These are phyloP conservation scores for Gibbula magus DNA, from an alignment of 2,888 invertebrate genomes.

Conservation along the genomic window DNA sequence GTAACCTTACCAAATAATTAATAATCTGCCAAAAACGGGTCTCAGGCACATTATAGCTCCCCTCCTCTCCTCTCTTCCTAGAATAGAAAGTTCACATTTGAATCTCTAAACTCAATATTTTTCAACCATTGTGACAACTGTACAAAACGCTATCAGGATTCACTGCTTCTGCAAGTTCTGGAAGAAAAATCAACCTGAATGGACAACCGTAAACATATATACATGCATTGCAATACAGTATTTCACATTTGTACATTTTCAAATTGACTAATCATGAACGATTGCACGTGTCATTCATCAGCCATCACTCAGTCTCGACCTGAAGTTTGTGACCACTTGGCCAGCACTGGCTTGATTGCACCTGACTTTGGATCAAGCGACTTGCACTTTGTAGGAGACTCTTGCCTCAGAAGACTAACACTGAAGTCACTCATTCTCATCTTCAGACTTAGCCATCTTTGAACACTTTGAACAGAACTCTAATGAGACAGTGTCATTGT, in stretches of 20 bases:
- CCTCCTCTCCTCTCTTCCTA: not conserved
- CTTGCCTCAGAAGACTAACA: too few relatives aligned
- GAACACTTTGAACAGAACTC: constrained; percentile 70
- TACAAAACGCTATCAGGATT: not conserved
- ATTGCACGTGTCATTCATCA: not conserved
- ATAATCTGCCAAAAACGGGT: constrained; percentile 3
- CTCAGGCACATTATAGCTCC: not conserved
- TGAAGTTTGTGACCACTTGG: not conserved
- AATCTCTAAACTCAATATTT: not conserved
- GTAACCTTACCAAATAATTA: constrained; percentile 40
- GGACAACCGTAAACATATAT: not conserved
- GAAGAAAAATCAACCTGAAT: not conserved
- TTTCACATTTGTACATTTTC: not conserved
- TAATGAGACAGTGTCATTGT: constrained; percentile 60
- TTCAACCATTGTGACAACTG: not conserved
- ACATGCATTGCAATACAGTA: too few relatives aligned
- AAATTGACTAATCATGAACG: not conserved
- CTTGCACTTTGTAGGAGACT: too few relatives aligned
- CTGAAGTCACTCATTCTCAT: not conserved
- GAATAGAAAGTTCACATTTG: constrained; percentile 11
- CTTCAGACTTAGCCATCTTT: constrained; percentile 42
- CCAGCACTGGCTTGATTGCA: not conserved
- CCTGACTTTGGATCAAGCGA: not conserved
- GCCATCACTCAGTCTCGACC: not conserved
- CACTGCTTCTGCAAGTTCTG: not conserved